Evolutionary conservation across 2,113 vertebrate species (phyloP).

Genomic region (Delphinapterus leucas): DNA sequence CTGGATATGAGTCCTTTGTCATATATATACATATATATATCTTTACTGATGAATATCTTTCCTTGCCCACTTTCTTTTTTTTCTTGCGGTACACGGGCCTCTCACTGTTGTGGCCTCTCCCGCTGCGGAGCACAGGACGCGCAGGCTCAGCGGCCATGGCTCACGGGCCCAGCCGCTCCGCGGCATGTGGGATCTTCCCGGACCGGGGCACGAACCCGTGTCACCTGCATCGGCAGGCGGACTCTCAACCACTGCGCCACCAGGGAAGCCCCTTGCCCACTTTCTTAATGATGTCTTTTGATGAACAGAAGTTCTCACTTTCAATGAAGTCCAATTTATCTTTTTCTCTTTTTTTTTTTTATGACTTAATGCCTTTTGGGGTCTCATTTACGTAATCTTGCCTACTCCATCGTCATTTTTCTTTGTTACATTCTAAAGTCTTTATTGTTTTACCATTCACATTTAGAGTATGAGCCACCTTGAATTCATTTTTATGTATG

Average conservation of each 20-base stretch:
- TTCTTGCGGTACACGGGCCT: too few relatives aligned
- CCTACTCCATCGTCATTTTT: neutral
- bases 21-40: too few relatives aligned
- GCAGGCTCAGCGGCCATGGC: too few relatives aligned
- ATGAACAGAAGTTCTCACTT: neutral
- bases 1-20: neutral
- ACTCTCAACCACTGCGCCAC: too few relatives aligned
- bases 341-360: neutral
- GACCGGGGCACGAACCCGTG: too few relatives aligned
- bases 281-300: neutral
- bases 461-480: neutral
- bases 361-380: neutral
- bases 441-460: conserved; percentile 10
- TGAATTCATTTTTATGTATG: neutral
- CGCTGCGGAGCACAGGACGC: too few relatives aligned
- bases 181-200: too few relatives aligned
- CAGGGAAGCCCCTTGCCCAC: neutral
- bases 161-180: too few relatives aligned
- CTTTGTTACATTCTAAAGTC: neutral
- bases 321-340: conserved; percentile 1
- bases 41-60: neutral
- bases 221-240: too few relatives aligned
- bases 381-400: neutral
- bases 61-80: neutral
- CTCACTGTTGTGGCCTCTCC: too few relatives aligned